Evolutionary conservation across 2,888 invertebrate genomes (phyloP).

Genomic region (Lottia scabra): DNA sequence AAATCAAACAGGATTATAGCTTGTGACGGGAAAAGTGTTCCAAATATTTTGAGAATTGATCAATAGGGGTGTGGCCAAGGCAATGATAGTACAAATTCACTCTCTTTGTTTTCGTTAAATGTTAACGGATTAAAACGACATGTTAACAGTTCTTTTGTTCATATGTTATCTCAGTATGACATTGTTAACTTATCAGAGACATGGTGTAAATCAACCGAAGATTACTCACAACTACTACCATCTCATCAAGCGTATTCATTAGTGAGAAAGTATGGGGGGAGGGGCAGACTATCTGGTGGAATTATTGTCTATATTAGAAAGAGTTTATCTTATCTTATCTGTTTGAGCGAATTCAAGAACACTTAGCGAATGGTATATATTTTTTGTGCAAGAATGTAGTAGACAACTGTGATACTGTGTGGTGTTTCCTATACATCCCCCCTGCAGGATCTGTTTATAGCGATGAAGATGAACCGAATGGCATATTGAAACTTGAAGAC

Average conservation of each 20-base stretch:
- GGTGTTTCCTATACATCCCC: neutral
- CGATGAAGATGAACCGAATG: neutral
- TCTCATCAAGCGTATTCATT: neutral
- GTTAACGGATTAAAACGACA: neutral
- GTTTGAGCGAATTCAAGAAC: neutral
- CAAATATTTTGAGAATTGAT: neutral
- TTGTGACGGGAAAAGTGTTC: neutral
- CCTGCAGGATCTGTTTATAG: neutral
- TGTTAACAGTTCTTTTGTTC: neutral
- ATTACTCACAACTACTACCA: neutral
- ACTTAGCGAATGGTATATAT: neutral
- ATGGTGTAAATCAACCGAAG: neutral
- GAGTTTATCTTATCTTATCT: neutral
- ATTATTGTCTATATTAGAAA: neutral
- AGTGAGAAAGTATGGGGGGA: neutral
- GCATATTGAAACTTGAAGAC: neutral
- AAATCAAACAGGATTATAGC: neutral
- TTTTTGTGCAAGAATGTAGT: neutral
- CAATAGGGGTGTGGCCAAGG: slow-evolving; percentile 3
- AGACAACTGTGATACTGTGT: neutral
- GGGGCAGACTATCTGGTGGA: neutral
- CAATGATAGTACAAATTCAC: slow-evolving; percentile 1
- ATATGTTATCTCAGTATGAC: slow-evolving; percentile 1
- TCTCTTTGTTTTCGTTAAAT: neutral
- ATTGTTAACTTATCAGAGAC: neutral